These are phyloP conservation scores for Globicephala melas DNA, from an alignment of 2,113 vertebrate genomes.

Conservation along the genomic window DNA sequence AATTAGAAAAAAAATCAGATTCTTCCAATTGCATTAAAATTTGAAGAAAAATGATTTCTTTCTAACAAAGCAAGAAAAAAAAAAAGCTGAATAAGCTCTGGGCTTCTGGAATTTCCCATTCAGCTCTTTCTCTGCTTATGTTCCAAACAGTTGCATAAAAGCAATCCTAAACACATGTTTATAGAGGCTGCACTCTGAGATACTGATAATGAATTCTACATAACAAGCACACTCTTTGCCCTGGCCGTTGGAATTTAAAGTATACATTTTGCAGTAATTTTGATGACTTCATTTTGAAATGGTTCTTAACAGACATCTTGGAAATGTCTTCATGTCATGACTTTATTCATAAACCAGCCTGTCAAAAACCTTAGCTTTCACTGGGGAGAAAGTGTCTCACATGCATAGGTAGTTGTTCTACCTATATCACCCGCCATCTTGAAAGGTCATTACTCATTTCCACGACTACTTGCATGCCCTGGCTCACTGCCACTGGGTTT, in stretches of 20 bases:
- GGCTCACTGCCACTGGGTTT: background rate
- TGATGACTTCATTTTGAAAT: slow-evolving; percentile 74
- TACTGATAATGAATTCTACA: slow-evolving; percentile 65
- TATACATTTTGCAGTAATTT: slow-evolving; percentile 69
- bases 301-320: slow-evolving; percentile 70
- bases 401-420: background rate
- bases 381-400: background rate
- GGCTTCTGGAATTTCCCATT: slow-evolving; percentile 46
- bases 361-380: slow-evolving; percentile 5
- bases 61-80: background rate
- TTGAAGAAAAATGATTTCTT: background rate
- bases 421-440: background rate
- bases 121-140: slow-evolving; percentile 40
- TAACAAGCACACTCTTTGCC: slow-evolving; percentile 44
- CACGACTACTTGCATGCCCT: background rate
- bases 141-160: slow-evolving; percentile 51
- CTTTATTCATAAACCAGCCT: slow-evolving; percentile 72
- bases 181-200: slow-evolving; percentile 38
- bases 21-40: background rate
- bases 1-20: background rate
- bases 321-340: slow-evolving; percentile 66
- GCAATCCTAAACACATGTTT: slow-evolving; percentile 51
- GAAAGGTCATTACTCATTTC: background rate
- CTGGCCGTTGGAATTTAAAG: slow-evolving; percentile 68
- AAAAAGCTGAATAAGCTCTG: background rate